Percentiles rank a stretch among this genome's conserved stretches.
Evolutionary conservation across 2,797 vertebrate species (phyloP).

Genomic region (Macropus fuliginosus): DNA sequence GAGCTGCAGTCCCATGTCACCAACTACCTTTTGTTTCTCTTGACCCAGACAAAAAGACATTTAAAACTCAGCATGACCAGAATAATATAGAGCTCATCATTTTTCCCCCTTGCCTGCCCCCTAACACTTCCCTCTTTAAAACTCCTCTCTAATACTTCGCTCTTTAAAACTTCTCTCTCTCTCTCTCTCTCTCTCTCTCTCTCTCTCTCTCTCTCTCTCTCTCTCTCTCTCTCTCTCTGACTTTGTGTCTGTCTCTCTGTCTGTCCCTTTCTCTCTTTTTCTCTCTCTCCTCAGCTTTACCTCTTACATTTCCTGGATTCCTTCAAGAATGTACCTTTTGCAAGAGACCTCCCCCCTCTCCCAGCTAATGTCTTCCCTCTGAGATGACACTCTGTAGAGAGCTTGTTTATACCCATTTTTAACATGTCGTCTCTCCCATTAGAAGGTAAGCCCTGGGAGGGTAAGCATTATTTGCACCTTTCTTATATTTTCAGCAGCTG

Average conservation of each 20-base stretch:
- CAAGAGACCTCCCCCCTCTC: neutral
- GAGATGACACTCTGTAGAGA: neutral
- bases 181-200: neutral
- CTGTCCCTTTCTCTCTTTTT: no score
- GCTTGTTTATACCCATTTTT: neutral
- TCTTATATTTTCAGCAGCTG: neutral
- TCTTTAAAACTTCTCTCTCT: neutral
- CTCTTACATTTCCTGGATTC: neutral
- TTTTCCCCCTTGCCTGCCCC: neutral
- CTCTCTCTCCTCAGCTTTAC: neutral
- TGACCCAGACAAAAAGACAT: neutral
- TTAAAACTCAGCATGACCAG: neutral
- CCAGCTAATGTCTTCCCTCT: neutral
- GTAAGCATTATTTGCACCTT: neutral
- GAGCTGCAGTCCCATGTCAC: neutral
- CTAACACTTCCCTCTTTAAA: neutral
- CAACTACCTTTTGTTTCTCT: neutral
- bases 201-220: no score
- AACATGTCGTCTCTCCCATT: neutral
- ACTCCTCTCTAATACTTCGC: neutral
- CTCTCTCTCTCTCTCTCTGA: no score
- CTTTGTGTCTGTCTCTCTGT: no score
- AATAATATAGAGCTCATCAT: neutral
- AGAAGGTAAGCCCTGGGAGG: neutral
- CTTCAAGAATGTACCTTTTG: neutral